Evolutionary conservation across 2,888 invertebrate species (phyloP), one percentile per base, ranked within the genome.

Genomic region (Pseudanteris insignis): DNA sequence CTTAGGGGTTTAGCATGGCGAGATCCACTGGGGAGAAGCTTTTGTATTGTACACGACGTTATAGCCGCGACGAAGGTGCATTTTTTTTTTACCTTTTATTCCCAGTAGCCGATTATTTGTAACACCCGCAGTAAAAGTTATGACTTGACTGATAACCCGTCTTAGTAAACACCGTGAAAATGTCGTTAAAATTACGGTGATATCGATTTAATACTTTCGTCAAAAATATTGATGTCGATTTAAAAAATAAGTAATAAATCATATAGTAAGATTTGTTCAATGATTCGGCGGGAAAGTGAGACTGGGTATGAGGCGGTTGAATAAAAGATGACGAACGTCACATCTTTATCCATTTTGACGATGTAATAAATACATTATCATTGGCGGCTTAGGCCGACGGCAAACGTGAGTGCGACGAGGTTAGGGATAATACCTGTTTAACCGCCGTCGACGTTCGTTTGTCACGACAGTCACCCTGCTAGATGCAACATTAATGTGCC

Each of bases 401-500:
- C 58, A 54, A 63, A 58, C 37, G 54, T 50, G 50, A 54, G 34
- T 46, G 54, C 34, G 48, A 43, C 50, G 54, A 54, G 36, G 54
- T 54, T 54, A 36, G 43, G 69, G 69, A 68, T 72, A 71, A 72
- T 69, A 60, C 67, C 66, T 68, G 68, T 71, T 70, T 70, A 68
- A 67, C 65, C 64, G 67, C 64, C 67, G 64, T 55, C 65, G 64
- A 66, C 62, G 63, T 67, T 65, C 64, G 54, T 58, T 63, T 53
- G 60, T 58, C 64, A 63, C 50, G 54, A 40, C 64, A 66, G 64
- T 63, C 65, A 64, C 66, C 63, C 67, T 44, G 48, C 48, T 53
- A 65, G 61, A 66, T 76, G 71, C 71, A 76, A 74, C 69, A 73
- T 76, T 75, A 70, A 76, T 75, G 74, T 58, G 64, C 69, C 64